Conservation (phyloP, 2,113 vertebrate genomes). For the Jaculus jaculus region DNA sequence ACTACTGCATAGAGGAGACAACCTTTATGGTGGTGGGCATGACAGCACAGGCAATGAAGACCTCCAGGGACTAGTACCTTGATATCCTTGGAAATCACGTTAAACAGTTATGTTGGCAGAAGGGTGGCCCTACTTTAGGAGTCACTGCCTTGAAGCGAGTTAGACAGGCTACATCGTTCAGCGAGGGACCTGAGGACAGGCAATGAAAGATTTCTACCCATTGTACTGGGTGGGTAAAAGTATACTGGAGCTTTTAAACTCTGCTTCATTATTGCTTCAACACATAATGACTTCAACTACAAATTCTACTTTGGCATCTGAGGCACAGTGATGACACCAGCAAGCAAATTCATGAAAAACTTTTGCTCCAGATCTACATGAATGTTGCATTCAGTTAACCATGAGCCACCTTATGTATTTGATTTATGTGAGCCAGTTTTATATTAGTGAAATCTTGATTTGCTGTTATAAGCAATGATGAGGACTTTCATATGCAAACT, state of each 20-base stretch:
- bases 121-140: background rate
- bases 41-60: background rate
- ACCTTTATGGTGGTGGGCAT: background rate
- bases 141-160: background rate
- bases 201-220: background rate
- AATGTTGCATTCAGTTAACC: background rate
- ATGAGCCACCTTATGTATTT: background rate
- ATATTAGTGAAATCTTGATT: background rate
- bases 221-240: background rate
- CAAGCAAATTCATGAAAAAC: background rate
- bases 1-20: background rate
- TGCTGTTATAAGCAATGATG: background rate
- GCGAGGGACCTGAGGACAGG: background rate
- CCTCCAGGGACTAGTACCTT: background rate
- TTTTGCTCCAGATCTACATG: background rate
- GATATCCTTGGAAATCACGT: background rate
- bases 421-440: background rate
- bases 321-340: background rate
- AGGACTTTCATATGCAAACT: background rate
- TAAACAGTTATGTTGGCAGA: background rate
- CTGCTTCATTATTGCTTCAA: background rate
- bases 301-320: background rate
- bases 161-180: background rate
- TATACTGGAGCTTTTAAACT: background rate
- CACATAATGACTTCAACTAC: background rate